Percentiles rank a stretch among this genome's conserved stretches.
Conservation (phyloP, 1,140 invertebrate species). For the Calycopis cecrops region DNA sequence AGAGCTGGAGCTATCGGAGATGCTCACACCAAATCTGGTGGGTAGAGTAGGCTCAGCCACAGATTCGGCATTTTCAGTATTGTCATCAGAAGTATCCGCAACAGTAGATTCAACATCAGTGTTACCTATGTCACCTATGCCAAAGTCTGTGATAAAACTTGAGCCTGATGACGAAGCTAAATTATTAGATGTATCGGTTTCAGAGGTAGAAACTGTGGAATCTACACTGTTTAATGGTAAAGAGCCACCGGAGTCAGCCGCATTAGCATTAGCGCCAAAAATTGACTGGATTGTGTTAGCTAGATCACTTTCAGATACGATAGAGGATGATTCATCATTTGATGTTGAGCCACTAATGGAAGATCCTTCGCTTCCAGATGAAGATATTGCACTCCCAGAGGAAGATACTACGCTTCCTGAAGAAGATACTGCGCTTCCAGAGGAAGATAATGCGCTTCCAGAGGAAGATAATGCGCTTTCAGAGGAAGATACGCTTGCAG, state of each 20-base stretch:
- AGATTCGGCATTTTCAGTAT: too few species aligned
- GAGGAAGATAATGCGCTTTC: too few species aligned
- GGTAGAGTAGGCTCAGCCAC: too few species aligned
- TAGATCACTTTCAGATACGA: background rate
- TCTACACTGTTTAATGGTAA: background rate
- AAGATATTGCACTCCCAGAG: background rate
- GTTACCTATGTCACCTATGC: too few species aligned
- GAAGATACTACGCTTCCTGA: too few species aligned
- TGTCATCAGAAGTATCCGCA: too few species aligned
- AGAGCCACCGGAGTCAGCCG: background rate
- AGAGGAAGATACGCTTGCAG: too few species aligned
- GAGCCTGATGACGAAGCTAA: background rate
- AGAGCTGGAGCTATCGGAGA: too few species aligned
- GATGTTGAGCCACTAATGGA: background rate
- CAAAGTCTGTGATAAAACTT: background rate
- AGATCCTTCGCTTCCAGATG: background rate
- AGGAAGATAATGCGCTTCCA: background rate
- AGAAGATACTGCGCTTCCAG: background rate
- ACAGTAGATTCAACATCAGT: too few species aligned
- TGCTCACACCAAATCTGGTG: too few species aligned
- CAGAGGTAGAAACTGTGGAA: background rate
- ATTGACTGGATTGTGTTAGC: background rate
- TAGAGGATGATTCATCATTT: background rate
- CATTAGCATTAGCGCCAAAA: background rate
- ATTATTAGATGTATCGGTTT: background rate